phyloP scores from a whole-genome alignment of 2,797 vertebrate genomes.

The Cirrhinus mrigala region DNA sequence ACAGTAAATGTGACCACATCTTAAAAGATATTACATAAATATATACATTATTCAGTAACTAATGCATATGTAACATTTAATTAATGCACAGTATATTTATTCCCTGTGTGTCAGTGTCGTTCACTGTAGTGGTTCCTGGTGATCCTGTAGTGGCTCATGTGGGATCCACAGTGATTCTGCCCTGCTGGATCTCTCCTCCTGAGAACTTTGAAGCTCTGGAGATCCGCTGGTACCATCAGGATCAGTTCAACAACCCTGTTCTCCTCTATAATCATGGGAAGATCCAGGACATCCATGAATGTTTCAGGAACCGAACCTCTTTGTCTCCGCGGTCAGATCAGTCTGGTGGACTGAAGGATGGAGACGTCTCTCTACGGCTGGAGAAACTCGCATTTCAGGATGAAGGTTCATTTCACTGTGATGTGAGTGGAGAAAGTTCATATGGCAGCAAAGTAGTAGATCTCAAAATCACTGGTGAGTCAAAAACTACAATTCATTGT shows the following conservation, averaged over 20 bases:
- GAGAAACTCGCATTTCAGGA: conserved; percentile 58
- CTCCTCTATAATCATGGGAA: conserved; percentile 44
- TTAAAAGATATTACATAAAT: too few species aligned
- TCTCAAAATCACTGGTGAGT: conserved; percentile 55
- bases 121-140: too few species aligned
- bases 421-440: conserved; percentile 61
- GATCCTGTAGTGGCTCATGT: too few species aligned
- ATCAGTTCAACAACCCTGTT: background rate
- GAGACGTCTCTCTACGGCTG: conserved; percentile 71
- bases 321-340: conserved; percentile 41
- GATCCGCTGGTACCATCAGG: too few species aligned
- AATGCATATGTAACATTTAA: background rate
- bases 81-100: too few species aligned
- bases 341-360: conserved; percentile 48
- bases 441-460: conserved; percentile 4
- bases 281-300: background rate
- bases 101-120: too few species aligned
- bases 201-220: too few species aligned
- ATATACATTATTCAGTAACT: too few species aligned
- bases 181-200: too few species aligned
- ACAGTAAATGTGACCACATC: too few species aligned
- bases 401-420: conserved; percentile 66
- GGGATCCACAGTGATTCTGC: too few species aligned
- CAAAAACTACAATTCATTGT: too few species aligned
- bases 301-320: conserved; percentile 24